Base-by-base conservation (phyloP, 1,140 invertebrate species). In the Trachymyrmex septentrionalis region DNA sequence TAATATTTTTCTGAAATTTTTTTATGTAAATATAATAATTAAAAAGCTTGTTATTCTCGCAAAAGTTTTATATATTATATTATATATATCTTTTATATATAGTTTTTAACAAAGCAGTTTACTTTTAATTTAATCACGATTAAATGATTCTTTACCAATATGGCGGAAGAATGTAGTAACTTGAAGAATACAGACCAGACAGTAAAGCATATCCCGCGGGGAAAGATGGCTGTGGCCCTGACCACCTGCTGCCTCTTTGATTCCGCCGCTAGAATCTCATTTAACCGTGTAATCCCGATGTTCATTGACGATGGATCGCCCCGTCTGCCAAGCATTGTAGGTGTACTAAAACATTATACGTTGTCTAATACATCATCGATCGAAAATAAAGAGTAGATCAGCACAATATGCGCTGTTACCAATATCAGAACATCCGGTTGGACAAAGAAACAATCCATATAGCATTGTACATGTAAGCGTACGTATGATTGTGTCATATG, bases 161-260 rank as follows among this genome's bases (percentile, higher is more conserved):
- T 80, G 73, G 72, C 63, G 57, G 53, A 77, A 72, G 72, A 76
- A 67, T 30, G 59, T 21, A 76, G 88, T 53, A 80, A 66, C 61
- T 59, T 61, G 90, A 67, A 55, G 57, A 82, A 77, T 82, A 66
- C 64, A 66, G 72, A 84, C 86, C 87, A 82, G 57, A 57, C 84
- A 82, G 84, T 72, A 71, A 88, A 85, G 48, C 72, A 81, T 87
- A 90, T 88, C 80, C 72, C 63, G 87, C 71, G 82, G 63, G 86
- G 75, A 91, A 90, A 81, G 66, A 90, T 90, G 81, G 78, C 88
- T 89, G 82, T 88, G 91, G 92, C 89, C 90, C 89, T 93, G 94
- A 94, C 94, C 94, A 94, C 95, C 95, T 93, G 95, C 94, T 95
- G 95, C 94, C 94, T 89, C 94, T 95, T 95, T 95, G 94, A 95